A percentile compares a stretch with the other conserved stretches of the same genome.
Conservation (phyloP, 2,888 invertebrate species). For the Microctonus hyperodae region DNA sequence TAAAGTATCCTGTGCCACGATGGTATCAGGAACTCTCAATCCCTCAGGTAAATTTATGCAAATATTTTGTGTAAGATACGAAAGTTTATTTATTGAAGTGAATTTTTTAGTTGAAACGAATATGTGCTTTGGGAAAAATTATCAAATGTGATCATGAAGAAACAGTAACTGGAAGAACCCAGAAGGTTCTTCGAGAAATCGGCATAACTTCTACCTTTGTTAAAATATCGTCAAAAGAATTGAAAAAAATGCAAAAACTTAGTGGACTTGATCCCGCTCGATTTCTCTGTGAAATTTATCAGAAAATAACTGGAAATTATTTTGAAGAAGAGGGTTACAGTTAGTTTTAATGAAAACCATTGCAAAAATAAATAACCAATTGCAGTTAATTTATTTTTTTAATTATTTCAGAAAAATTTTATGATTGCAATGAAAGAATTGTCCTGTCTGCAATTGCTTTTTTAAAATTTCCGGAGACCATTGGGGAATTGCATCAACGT, state of each 20-base stretch:
- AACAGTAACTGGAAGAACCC: constrained; percentile 49
- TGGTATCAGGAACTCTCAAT: constrained; percentile 54
- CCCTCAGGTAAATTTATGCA: constrained; percentile 42
- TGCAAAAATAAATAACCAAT: not conserved
- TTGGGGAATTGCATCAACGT: constrained; percentile 50
- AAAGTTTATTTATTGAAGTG: not conserved
- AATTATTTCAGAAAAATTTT: constrained; percentile 45
- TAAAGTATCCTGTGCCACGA: constrained; percentile 39
- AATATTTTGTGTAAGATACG: not conserved
- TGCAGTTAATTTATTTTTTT: not conserved
- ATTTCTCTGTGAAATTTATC: constrained; percentile 55
- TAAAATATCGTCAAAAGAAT: constrained; percentile 44
- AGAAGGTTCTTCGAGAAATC: constrained; percentile 45
- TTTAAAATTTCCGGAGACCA: constrained; percentile 53
- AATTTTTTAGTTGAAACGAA: constrained; percentile 46
- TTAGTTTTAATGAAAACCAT: constrained; percentile 38
- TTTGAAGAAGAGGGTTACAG: constrained; percentile 54
- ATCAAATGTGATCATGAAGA: constrained; percentile 52
- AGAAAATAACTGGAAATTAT: constrained; percentile 50
- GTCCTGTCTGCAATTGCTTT: constrained; percentile 58
- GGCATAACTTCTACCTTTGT: constrained; percentile 54
- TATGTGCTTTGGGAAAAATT: constrained; percentile 48
- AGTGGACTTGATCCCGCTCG: constrained; percentile 46
- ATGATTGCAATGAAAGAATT: constrained; percentile 55
- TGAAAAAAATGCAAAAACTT: constrained; percentile 45